A percentile compares a stretch with the other conserved stretches of the same genome.
phyloP scores from a whole-genome alignment of 1,140 invertebrate genomes.

The Meloidogyne hapla region DNA sequence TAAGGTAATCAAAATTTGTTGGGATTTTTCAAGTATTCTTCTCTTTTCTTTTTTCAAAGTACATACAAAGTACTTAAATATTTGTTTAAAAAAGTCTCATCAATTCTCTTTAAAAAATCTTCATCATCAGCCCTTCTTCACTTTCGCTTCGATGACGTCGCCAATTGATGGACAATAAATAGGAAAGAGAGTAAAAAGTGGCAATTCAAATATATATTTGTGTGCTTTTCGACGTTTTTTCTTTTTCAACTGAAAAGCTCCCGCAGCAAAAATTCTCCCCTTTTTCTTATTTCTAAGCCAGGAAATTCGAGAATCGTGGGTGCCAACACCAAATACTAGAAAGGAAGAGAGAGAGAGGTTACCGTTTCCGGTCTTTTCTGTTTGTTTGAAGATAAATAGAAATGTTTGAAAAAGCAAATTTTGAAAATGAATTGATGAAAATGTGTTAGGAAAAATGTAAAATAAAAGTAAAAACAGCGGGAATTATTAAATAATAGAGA shows the following conservation, averaged over 20 bases:
- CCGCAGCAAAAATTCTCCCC: background rate
- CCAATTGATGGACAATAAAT: background rate
- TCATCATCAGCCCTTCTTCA: too few species aligned
- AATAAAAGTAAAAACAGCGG: background rate
- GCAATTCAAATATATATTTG: background rate
- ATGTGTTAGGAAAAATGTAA: background rate
- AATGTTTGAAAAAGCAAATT: slow-evolving; percentile 5
- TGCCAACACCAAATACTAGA: background rate
- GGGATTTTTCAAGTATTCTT: too few species aligned
- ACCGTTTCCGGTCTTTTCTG: background rate
- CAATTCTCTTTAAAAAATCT: too few species aligned
- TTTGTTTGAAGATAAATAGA: background rate
- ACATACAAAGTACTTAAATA: too few species aligned
- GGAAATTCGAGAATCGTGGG: slow-evolving; percentile 26
- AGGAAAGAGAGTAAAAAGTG: background rate
- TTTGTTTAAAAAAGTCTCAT: too few species aligned
- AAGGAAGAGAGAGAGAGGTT: background rate
- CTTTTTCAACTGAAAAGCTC: background rate
- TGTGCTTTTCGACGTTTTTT: too few species aligned
- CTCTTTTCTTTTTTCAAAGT: too few species aligned
- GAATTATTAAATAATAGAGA: background rate
- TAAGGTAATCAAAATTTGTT: too few species aligned
- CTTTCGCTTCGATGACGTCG: background rate
- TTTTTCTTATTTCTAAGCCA: background rate
- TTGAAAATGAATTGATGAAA: slow-evolving; percentile 7